A percentile compares a stretch with the other conserved stretches of the same genome.
These are phyloP conservation scores for honey bee (Apis mellifera) DNA, from an alignment of 1,140 invertebrate species.

Conservation along the genomic window DNA sequence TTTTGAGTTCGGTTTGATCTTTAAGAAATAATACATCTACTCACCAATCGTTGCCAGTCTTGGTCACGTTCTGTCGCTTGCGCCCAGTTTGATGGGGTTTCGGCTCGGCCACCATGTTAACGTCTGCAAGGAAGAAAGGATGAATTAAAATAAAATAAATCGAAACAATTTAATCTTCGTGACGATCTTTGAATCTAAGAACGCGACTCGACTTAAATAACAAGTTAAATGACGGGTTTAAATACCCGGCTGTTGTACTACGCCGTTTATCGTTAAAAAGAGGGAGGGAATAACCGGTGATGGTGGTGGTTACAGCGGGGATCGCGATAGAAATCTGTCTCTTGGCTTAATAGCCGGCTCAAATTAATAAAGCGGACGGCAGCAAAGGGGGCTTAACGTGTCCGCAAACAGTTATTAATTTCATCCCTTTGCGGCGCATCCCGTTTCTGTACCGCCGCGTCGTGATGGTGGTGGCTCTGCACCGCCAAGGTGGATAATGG, in stretches of 20 bases:
- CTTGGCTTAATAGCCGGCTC: slow-evolving; percentile 26
- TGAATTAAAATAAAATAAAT: neutral
- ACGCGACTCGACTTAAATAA: neutral
- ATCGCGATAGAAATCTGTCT: slow-evolving; percentile 37
- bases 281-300: neutral
- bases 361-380: slow-evolving; percentile 64
- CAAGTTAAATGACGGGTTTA: no score
- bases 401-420: slow-evolving; percentile 69
- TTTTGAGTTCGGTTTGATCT: neutral
- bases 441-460: slow-evolving; percentile 16
- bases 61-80: slow-evolving; percentile 89
- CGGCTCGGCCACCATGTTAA: slow-evolving; percentile 92
- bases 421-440: slow-evolving; percentile 54
- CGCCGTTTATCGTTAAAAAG: slow-evolving; percentile 4
- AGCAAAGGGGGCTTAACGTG: slow-evolving; percentile 51
- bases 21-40: slow-evolving; percentile 53
- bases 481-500: slow-evolving; percentile 62
- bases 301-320: neutral
- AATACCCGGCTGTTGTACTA: neutral
- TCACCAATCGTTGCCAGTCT: slow-evolving; percentile 92
- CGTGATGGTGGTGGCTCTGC: slow-evolving; percentile 5
- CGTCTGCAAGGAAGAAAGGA: slow-evolving; percentile 82
- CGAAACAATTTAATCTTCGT: neutral
- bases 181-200: neutral
- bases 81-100: slow-evolving; percentile 91